These are phyloP conservation scores for Nemapogon koenigi DNA, from an alignment of 2,888 invertebrate species.

Conservation along the genomic window DNA sequence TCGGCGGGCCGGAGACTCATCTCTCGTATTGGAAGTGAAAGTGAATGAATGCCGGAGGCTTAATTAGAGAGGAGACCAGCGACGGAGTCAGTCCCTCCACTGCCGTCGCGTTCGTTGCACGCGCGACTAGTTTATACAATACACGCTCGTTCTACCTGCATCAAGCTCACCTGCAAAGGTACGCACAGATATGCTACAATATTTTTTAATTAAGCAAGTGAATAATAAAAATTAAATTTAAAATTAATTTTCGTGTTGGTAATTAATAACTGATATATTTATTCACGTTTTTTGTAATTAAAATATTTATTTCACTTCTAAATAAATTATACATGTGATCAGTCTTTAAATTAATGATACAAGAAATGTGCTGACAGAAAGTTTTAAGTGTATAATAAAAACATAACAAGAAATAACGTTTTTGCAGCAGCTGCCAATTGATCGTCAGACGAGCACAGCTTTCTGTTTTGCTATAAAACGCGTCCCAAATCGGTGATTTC, in stretches of 20 bases:
- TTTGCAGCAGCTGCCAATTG: not conserved
- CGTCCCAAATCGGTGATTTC: conserved; percentile 51
- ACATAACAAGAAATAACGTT: not conserved
- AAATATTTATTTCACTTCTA: too few species aligned
- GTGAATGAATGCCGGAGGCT: conserved; percentile 62
- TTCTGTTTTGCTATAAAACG: conserved; percentile 27
- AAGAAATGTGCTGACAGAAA: conserved; percentile 1
- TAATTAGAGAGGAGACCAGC: conserved; percentile 61
- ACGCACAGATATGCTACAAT: too few species aligned
- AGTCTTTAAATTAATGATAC: not conserved
- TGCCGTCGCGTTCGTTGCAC: conserved; percentile 43
- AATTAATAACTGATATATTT: too few species aligned
- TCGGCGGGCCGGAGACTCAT: conserved; percentile 45
- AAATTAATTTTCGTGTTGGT: too few species aligned
- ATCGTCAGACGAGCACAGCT: not conserved
- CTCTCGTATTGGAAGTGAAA: conserved; percentile 61
- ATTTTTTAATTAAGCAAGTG: too few species aligned
- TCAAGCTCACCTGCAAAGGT: conserved; percentile 1
- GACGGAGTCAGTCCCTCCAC: conserved; percentile 54
- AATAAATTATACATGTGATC: too few species aligned
- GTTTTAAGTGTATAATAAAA: not conserved
- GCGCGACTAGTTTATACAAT: conserved; percentile 22
- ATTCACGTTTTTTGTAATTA: too few species aligned
- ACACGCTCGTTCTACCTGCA: not conserved
- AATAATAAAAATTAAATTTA: too few species aligned